These are phyloP conservation scores for Drosophila guanche DNA, from an alignment of 1,140 invertebrate genomes.

Conservation along the genomic window DNA sequence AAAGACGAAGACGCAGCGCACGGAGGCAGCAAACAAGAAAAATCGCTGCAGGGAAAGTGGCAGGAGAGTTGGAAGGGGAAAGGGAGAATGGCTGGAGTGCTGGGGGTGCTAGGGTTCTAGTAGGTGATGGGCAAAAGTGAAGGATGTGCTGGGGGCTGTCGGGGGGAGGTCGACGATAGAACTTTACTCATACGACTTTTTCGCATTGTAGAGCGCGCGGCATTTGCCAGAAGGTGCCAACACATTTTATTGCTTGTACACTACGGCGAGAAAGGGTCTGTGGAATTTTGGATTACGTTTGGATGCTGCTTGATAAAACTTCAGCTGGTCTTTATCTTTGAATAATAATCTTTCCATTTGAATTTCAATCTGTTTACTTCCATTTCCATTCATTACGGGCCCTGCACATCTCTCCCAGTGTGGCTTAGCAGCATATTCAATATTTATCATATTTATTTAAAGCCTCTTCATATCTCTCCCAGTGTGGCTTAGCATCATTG, in stretches of 20 bases:
- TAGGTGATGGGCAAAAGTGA: constrained; percentile 28
- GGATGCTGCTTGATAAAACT: too few species aligned
- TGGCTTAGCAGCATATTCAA: too few species aligned
- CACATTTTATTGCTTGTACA: constrained; percentile 75
- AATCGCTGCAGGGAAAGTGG: constrained; percentile 59
- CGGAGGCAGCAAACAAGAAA: constrained; percentile 71
- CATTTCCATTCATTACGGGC: too few species aligned
- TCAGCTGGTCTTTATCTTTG: too few species aligned
- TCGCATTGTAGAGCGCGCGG: constrained; percentile 71
- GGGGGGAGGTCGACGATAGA: constrained; percentile 9
- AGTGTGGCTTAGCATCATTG: too few species aligned
- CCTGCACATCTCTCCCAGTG: too few species aligned
- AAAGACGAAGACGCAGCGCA: constrained; percentile 47
- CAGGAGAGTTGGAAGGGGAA: constrained; percentile 1
- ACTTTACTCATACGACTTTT: constrained; percentile 73
- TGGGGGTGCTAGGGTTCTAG: constrained; percentile 1
- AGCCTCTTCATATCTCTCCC: too few species aligned
- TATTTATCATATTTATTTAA: too few species aligned
- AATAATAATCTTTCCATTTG: too few species aligned
- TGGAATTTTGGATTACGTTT: constrained; percentile 30
- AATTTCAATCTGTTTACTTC: too few species aligned
- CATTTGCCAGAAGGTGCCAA: constrained; percentile 80
- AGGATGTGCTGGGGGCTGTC: constrained; percentile 11
- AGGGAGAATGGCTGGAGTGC: constrained; percentile 4
- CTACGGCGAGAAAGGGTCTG: constrained; percentile 27